Evolutionary conservation across 2,888 invertebrate species (phyloP).

Genomic region (Halictus quadricinctus): DNA sequence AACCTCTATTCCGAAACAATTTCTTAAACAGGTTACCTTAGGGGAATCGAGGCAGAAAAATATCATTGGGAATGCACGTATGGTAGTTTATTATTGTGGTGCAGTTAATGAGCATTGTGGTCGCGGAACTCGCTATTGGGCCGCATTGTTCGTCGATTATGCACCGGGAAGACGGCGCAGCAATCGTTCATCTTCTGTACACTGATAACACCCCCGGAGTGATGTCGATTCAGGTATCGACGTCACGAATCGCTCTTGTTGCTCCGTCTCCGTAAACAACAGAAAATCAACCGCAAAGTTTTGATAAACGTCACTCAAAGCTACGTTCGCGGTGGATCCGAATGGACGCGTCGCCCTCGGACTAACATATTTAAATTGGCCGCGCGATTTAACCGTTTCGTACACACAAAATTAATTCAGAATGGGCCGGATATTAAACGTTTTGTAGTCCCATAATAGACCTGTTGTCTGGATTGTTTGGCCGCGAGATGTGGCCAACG

Average conservation of each 20-base stretch:
- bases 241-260: conserved; percentile 15
- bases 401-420: conserved; percentile 16
- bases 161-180: not conserved
- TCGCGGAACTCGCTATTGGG: conserved; percentile 15
- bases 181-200: conserved; percentile 19
- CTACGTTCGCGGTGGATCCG: no score
- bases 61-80: not conserved
- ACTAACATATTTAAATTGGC: conserved; percentile 38
- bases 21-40: no score
- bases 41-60: conserved; percentile 6
- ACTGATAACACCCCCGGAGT: conserved; percentile 24
- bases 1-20: no score
- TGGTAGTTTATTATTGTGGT: conserved; percentile 29
- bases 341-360: no score
- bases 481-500: not conserved
- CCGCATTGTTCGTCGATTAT: conserved; percentile 56
- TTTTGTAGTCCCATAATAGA: not conserved
- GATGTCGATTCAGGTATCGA: conserved; percentile 24
- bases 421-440: not conserved
- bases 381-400: conserved; percentile 12
- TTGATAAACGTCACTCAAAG: conserved; percentile 46
- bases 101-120: conserved; percentile 46
- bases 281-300: conserved; percentile 32
- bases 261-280: conserved; percentile 23
- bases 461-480: not conserved